These are phyloP conservation scores for Drosophila pseudoobscura DNA, from an alignment of 1,140 invertebrate genomes.

Conservation along the genomic window DNA sequence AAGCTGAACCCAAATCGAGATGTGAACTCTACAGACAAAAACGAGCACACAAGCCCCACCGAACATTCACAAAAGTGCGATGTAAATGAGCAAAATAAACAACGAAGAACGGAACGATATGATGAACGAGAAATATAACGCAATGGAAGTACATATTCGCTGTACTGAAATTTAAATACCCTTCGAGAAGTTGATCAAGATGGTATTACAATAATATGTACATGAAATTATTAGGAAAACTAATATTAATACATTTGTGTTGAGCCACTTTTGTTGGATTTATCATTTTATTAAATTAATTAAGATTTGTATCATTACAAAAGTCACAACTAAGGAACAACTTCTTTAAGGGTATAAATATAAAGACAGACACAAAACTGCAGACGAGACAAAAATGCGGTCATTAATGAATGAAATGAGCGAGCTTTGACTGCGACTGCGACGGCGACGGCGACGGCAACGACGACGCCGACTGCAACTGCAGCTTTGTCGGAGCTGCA, in stretches of 20 bases:
- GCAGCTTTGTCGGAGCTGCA: constrained; percentile 31
- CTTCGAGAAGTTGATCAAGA: constrained; percentile 14
- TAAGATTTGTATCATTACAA: neutral
- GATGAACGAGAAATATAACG: neutral
- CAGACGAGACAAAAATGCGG: constrained; percentile 63
- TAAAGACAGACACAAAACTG: constrained; percentile 22
- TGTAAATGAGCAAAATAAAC: constrained; percentile 47
- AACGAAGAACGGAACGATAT: constrained; percentile 35
- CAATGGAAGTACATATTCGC: neutral
- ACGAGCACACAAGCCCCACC: constrained; percentile 28
- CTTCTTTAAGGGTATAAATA: constrained; percentile 35
- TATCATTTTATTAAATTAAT: too few species aligned
- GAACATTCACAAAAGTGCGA: constrained; percentile 52
- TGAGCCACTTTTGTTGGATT: too few species aligned
- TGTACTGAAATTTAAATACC: constrained; percentile 3
- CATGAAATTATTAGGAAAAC: too few species aligned
- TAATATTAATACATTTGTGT: too few species aligned
- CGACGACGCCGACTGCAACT: constrained; percentile 22
- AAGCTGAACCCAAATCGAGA: constrained; percentile 19
- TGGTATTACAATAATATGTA: too few species aligned
- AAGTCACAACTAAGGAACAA: neutral
- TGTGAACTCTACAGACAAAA: constrained; percentile 1
- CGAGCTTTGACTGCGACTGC: constrained; percentile 41
- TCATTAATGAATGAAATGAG: constrained; percentile 74
- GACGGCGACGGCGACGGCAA: constrained; percentile 1